Percentiles rank a stretch among this genome's conserved stretches.
These are phyloP conservation scores for Champsocephalus gunnari DNA, from an alignment of 2,797 vertebrate genomes.

Conservation along the genomic window DNA sequence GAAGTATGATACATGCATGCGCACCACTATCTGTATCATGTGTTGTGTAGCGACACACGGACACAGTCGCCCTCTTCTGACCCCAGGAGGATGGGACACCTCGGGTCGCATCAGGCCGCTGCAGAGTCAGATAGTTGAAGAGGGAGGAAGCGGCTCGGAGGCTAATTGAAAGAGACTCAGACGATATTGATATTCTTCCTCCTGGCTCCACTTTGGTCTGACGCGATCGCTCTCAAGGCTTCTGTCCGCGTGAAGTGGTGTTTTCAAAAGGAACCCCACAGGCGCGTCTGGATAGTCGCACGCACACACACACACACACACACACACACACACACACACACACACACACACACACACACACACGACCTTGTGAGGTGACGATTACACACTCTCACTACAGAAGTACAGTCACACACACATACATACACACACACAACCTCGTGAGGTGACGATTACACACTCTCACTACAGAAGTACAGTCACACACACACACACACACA, in stretches of 20 bases:
- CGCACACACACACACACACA: no score
- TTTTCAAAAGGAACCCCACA: constrained; percentile 46
- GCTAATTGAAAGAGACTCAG: constrained; percentile 53
- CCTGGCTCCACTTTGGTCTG: constrained; percentile 53
- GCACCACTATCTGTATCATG: no score
- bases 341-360: no score
- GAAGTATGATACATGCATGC: background rate
- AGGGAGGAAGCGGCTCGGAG: constrained; percentile 20
- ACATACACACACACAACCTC: no score
- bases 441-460: no score
- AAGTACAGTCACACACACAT: no score
- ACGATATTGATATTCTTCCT: constrained; percentile 61
- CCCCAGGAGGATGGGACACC: constrained; percentile 9
- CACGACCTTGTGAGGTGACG: constrained; percentile 6
- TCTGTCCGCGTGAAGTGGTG: constrained; percentile 50
- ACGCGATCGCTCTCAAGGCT: constrained; percentile 55
- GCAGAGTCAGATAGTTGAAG: constrained; percentile 11
- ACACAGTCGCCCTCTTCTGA: constrained; percentile 2
- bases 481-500: background rate
- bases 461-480: constrained; percentile 15
- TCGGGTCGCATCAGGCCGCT: constrained; percentile 22
- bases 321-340: constrained; percentile 1
- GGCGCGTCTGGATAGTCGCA: constrained; percentile 31
- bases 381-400: background rate
- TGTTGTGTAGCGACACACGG: no score